A percentile compares a stretch with the other conserved stretches of the same genome.
phyloP scores from a whole-genome alignment of 1,140 invertebrate genomes.

The Stenopsyche tienmushanensis region DNA sequence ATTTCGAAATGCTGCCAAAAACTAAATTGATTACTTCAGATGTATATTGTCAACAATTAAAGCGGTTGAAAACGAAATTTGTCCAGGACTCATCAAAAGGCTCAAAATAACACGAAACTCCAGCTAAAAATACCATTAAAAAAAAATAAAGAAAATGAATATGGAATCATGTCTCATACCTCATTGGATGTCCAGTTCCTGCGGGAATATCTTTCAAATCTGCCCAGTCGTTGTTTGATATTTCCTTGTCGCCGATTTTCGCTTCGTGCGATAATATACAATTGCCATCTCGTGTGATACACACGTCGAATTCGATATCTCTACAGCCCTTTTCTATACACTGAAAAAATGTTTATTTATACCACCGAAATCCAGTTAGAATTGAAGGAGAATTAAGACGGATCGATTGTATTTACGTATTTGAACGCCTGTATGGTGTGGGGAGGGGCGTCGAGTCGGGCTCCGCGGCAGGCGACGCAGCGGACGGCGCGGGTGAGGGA shows the following conservation, averaged over 20 bases:
- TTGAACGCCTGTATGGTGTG: slow-evolving; percentile 70
- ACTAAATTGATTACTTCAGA: no score
- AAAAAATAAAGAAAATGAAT: not conserved
- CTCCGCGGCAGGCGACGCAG: slow-evolving; percentile 67
- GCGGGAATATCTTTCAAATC: slow-evolving; percentile 64
- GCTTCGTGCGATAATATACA: slow-evolving; percentile 76
- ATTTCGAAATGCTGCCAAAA: no score
- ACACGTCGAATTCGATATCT: slow-evolving; percentile 76
- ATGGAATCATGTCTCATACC: slow-evolving; percentile 45
- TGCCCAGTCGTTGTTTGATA: slow-evolving; percentile 64
- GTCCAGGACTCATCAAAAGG: no score
- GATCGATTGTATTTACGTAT: slow-evolving; percentile 63
- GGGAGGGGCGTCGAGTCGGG: slow-evolving; percentile 71
- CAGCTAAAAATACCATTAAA: not conserved
- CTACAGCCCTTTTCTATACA: slow-evolving; percentile 65
- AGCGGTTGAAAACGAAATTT: no score
- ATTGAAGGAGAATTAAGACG: no score
- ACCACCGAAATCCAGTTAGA: no score
- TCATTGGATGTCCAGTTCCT: slow-evolving; percentile 64
- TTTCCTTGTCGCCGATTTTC: slow-evolving; percentile 64
- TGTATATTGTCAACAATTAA: no score
- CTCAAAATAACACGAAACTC: not conserved
- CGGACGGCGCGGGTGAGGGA: slow-evolving; percentile 43
- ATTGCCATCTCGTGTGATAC: slow-evolving; percentile 69
- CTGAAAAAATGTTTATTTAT: no score